Evolutionary conservation across 92 coral and sea anemone species (phyloP).

Genomic region (Paramuricea clavata): DNA sequence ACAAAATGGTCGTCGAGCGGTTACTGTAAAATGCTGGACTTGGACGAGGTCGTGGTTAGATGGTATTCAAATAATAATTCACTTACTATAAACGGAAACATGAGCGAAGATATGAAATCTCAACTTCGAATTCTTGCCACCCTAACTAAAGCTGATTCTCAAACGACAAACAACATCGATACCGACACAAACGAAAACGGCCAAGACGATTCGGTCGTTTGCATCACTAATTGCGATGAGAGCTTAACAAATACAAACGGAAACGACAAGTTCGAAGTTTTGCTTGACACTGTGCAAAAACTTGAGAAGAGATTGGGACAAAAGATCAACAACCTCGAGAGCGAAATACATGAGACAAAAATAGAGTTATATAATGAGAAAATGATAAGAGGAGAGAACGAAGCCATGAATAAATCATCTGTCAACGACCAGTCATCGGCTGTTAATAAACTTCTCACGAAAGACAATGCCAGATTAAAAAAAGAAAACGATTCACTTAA

Average conservation of each 20-base stretch:
- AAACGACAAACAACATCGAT: background rate
- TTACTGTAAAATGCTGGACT: background rate
- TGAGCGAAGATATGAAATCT: background rate
- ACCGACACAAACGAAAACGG: too few relatives aligned
- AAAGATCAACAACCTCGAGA: background rate
- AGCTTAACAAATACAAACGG: background rate
- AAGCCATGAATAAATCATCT: background rate
- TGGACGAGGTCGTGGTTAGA: background rate
- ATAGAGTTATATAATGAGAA: too few relatives aligned
- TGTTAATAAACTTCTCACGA: background rate
- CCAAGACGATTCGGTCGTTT: too few relatives aligned
- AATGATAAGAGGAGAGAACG: background rate
- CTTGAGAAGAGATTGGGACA: background rate
- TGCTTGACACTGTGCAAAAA: background rate
- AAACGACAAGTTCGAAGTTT: background rate
- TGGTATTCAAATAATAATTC: background rate
- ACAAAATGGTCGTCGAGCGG: slow-evolving; percentile 11
- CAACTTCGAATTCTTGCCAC: slow-evolving; percentile 10
- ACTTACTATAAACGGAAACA: background rate
- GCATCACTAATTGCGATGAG: too few relatives aligned
- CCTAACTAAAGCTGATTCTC: background rate
- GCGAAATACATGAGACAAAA: background rate
- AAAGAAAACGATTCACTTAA: background rate
- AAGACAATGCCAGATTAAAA: background rate
- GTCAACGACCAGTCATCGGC: background rate